Evolutionary conservation across 2,888 invertebrate species (phyloP), one percentile per base, ranked within the genome.

Genomic region (Oxyscelio sp.): DNA sequence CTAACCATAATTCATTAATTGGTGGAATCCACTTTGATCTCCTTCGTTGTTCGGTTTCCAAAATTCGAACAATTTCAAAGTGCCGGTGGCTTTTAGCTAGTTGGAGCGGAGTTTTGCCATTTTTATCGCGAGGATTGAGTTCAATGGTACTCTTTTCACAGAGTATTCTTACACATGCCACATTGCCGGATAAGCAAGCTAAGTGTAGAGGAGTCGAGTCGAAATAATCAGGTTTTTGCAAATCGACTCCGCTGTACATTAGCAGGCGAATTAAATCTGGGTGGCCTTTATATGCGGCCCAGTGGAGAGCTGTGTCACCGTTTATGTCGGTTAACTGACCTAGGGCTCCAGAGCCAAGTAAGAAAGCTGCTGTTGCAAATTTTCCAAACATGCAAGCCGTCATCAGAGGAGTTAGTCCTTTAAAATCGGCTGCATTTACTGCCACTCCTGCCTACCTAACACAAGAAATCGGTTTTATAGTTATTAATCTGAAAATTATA

Each of bases 261-360:
- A 99, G 95, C 66, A 98, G 95, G 56, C 97, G 96, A 92, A 98
- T 98, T 78, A 98, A 94, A 91, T 98, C 98, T 0, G 97, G 97
- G 90, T 98, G 97, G 0, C 98, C 98, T 94, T 98, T 98, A 93
- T 98, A 98, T 0, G 98, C 97, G 0, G 98, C 98, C 98, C 98
- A 99, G 91, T 99, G 98, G 31, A 98, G 94, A 0, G 98, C 98
- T 0, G 98, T 98, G 91, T 99, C 98, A 0, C 98, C 98, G 92
- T 99, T 98, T 88, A 98, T 98, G 90, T 99, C 98, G 0, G 97
- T 97, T 56, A 98, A 95, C 90, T 98, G 97, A 86, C 98, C 97
- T 0, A 97, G 95, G 0, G 98, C 98, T 2, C 98, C 98, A 96
- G 97, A 98, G 27, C 98, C 98, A 63, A 99, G 95, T 0, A 99